Conservation (phyloP, 2,113 vertebrate genomes). For the Brienomyrus longianalis region DNA sequence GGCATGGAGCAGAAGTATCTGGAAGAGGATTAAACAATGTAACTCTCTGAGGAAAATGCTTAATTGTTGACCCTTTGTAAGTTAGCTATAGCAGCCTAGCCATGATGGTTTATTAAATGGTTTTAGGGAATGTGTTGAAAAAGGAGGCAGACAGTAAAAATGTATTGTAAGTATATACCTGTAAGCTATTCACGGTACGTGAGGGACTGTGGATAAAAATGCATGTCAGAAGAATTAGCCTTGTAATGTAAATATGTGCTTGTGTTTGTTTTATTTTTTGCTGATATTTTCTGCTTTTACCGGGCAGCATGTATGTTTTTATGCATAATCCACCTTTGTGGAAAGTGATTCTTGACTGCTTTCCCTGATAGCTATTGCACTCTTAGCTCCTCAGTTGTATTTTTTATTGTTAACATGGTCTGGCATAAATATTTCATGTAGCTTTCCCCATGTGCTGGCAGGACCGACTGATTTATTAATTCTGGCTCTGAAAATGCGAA, state of each 20-base stretch:
- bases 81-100: neutral
- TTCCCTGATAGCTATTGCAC: neutral
- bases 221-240: neutral
- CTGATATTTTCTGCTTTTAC: neutral
- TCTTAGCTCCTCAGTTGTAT: neutral
- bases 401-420: neutral
- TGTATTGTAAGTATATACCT: neutral
- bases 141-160: neutral
- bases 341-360: neutral
- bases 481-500: neutral
- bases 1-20: neutral
- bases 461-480: neutral
- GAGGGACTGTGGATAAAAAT: neutral
- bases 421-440: neutral
- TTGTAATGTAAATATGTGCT: neutral
- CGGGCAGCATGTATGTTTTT: neutral
- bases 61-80: neutral
- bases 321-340: neutral
- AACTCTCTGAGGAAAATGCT: neutral
- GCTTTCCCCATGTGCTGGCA: neutral
- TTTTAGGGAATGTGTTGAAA: conserved; percentile 1
- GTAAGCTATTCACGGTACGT: neutral
- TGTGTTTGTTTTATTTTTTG: neutral
- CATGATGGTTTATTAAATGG: neutral
- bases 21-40: neutral